These are phyloP conservation scores for Epirrhoe tristata DNA, from an alignment of 2,888 invertebrate species.

Conservation along the genomic window DNA sequence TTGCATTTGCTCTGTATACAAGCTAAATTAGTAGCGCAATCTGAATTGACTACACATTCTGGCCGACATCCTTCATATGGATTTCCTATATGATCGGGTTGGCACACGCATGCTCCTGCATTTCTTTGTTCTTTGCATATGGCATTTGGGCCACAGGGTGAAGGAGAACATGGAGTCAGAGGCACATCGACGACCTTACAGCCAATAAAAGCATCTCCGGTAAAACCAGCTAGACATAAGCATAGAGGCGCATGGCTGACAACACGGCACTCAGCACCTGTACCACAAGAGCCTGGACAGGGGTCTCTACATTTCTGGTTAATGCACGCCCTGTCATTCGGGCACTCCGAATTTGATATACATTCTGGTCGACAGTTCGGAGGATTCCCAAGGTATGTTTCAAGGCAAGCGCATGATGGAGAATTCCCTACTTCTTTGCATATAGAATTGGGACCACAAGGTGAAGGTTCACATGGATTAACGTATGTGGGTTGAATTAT, in stretches of 20 bases:
- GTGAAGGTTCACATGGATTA: conserved; percentile 89
- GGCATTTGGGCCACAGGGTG: conserved; percentile 91
- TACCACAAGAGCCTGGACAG: conserved; percentile 90
- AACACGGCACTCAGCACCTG: conserved; percentile 89
- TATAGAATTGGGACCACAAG: conserved; percentile 90
- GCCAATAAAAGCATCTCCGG: conserved; percentile 87
- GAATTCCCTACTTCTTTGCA: conserved; percentile 86
- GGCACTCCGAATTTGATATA: conserved; percentile 90
- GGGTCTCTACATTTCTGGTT: conserved; percentile 91
- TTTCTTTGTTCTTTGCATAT: conserved; percentile 88
- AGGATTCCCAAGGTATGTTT: conserved; percentile 88
- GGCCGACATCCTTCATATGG: conserved; percentile 92
- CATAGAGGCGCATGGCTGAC: conserved; percentile 92
- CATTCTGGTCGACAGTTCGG: conserved; percentile 91
- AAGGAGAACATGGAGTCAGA: conserved; percentile 87
- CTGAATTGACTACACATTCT: conserved; percentile 90
- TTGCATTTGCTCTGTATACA: conserved; percentile 90
- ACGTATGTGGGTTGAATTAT: conserved; percentile 60
- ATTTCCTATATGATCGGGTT: conserved; percentile 89
- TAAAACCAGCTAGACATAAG: conserved; percentile 87
- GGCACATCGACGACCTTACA: conserved; percentile 80
- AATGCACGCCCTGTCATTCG: conserved; percentile 88
- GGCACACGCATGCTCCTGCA: conserved; percentile 89
- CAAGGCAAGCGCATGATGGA: conserved; percentile 90
- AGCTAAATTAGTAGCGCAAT: conserved; percentile 89